A percentile compares a stretch with the other conserved stretches of the same genome.
Conservation (phyloP, 2,888 invertebrate species). For the Sinotaia quadrata region DNA sequence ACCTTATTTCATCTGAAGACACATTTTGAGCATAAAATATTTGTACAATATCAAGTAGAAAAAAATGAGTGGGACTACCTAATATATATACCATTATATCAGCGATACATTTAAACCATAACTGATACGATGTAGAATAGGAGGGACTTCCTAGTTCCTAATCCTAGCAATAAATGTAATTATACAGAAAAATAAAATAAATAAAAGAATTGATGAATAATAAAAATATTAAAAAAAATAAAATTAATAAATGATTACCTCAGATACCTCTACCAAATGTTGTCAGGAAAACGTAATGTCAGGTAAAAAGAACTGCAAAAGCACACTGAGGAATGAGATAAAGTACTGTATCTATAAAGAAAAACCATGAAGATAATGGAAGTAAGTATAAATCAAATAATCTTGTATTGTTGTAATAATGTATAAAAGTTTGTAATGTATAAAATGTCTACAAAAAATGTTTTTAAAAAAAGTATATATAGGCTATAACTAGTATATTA, state of each 20-base stretch:
- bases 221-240: background rate
- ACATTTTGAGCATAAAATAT: no score
- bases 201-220: background rate
- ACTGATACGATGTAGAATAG: background rate
- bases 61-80: no score
- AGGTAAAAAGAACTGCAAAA: background rate
- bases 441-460: no score
- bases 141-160: background rate
- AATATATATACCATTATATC: background rate
- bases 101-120: background rate
- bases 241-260: conserved; percentile 2
- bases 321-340: background rate
- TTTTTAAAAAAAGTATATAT: no score
- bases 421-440: no score
- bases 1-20: no score
- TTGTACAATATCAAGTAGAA: no score
- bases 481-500: no score
- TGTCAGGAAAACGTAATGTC: conserved; percentile 3
- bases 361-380: no score
- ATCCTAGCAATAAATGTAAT: background rate
- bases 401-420: no score
- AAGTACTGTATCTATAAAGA: no score
- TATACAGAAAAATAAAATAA: background rate
- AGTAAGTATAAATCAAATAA: no score
- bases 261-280: background rate